Base-by-base conservation (phyloP, 2,113 vertebrate genomes). In the Trematocara variabile region DNA sequence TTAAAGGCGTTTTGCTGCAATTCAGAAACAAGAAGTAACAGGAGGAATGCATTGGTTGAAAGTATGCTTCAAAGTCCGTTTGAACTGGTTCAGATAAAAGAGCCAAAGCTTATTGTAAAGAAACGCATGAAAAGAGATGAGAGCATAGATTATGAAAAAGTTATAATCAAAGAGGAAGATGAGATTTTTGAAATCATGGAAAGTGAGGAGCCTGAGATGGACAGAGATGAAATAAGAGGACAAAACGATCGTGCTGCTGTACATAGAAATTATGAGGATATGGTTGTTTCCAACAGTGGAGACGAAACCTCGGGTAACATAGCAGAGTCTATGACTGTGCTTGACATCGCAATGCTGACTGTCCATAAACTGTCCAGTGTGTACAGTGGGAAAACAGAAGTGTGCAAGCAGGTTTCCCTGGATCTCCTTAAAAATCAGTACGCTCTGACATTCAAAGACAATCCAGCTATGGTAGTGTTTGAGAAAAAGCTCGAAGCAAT, bases 341-440 rank as follows among this genome's bases (percentile, higher is more conserved):
- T 97, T 2, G 96, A 97, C 88, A 90, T 96, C 8, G 86, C 95
- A 18, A 93, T 96, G 84, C 58, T 95, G 54, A 95, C 95, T 3
- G 89, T 96, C 22, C 91, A 96, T 20, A 96, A 96, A 85, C 88
- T 96, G 73, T 88, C 90, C 1, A 81, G 77, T 1, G 85, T 94
- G 46, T 95, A 95, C 10, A 91, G 90, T 1, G 94, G 89, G 3
- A 92, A 93, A 79, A 94, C 86, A 0, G 39, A 80, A 30, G 55
- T 50, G 3, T 94, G 92, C 63, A 93, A 93, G 30, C 54, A 92
- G 48, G 81, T 95, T 20, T 94, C 92, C 25, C 80, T 94, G 34
- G 95, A 95, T 70, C 94, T 96, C 16, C 93, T 97, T 12, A 94
- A 88, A 80, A 96, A 96, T 6, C 95, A 96, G 22, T 96, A 95